These are phyloP conservation scores for Columba guinea DNA, from an alignment of 2,797 vertebrate genomes.

Conservation along the genomic window DNA sequence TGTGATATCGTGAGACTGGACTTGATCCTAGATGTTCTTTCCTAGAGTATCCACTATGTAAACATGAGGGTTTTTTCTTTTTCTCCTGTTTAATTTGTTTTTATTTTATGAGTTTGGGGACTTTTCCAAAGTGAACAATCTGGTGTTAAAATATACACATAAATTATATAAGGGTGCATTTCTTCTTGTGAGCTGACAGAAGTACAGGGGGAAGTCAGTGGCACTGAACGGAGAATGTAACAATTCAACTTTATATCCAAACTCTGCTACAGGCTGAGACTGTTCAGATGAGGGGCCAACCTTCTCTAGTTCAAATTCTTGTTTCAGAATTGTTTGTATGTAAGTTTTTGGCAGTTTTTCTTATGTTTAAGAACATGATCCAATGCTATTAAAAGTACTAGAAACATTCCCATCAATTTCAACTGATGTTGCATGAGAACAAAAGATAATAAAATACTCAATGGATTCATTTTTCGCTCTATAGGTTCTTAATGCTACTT, in stretches of 20 bases:
- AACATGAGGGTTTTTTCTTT: neutral
- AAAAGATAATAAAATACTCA: neutral
- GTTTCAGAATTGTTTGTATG: neutral
- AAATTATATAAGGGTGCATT: neutral
- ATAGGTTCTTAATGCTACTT: neutral
- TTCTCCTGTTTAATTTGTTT: neutral
- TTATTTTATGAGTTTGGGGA: neutral
- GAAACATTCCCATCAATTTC: neutral
- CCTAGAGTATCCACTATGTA: neutral
- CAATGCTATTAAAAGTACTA: neutral
- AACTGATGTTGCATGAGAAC: neutral
- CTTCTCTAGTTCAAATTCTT: neutral
- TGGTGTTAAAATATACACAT: neutral
- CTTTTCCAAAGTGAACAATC: neutral
- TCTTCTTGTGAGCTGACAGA: neutral
- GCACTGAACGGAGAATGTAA: neutral
- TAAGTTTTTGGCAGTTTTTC: neutral
- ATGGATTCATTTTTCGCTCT: neutral
- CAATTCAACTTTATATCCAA: neutral
- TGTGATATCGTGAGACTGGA: neutral
- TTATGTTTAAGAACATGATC: neutral
- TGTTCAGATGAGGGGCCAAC: neutral
- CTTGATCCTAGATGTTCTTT: neutral
- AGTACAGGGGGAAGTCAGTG: fast-evolving
- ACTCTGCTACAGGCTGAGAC: neutral